Evolutionary conservation across 2,113 vertebrate species (phyloP), one percentile per base, ranked within the genome.

Genomic region (Todiramphus saurophagus): DNA sequence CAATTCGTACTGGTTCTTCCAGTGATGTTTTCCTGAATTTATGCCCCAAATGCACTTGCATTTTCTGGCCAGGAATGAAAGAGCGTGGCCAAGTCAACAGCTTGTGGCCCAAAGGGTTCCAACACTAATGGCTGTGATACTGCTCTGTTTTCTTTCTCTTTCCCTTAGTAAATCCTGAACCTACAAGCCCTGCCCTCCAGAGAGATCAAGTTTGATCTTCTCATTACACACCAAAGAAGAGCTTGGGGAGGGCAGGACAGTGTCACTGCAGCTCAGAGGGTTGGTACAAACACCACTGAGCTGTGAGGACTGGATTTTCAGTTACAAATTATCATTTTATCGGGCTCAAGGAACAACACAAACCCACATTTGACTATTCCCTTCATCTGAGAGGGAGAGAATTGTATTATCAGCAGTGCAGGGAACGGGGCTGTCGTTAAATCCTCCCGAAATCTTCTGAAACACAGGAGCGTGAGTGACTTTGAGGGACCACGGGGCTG

Each of bases 181-280:
- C 39, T 56, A 25, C 27, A 74, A 41, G 2, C 19, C 13, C 27
- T 64, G 33, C 11, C 30, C 39, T 43, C 31, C 68, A 18, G 24
- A 67, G 28, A n/a, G 16, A 51, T 50, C 33, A 16, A 24, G n/a
- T 62, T 84, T 69, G 35, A 33, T 55, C 16, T 76, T 41, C 27
- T 30, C 33, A 15, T 10, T 66, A 24, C 53, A 69, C 33, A 33
- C 18, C 59, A 31, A 50, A 55, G 23, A 30, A 33, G 48, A 68
- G 35, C 28, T 15, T 87, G 55, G 28, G 8, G 31, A 56, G 44
- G 33, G 51, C 58, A 48, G 25, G 18, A 23, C 16, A 51, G 59
- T 1, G 0, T 30, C 83, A 13, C 53, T 77, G 67, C 16, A 68
- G 43, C 79, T 60, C 66, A 28, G 51, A 44, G 51, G 0, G 0